Evolutionary conservation across 2,888 invertebrate species (phyloP).

Genomic region (Diogma glabrata): DNA sequence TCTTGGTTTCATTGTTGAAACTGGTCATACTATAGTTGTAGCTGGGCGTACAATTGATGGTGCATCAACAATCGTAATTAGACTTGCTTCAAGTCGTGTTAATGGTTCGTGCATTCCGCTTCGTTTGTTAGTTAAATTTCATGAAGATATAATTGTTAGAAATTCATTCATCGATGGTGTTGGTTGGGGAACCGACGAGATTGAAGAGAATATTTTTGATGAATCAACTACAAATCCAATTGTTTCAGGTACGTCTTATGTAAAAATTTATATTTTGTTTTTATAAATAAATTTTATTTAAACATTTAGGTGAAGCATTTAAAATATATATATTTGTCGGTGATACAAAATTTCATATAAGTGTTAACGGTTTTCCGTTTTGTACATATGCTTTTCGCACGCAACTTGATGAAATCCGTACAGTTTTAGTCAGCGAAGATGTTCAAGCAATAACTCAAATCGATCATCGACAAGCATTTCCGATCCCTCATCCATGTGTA

Average conservation of each 20-base stretch:
- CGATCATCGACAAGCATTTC: slow-evolving; percentile 34
- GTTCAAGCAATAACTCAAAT: slow-evolving; percentile 35
- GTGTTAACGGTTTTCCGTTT: slow-evolving; percentile 32
- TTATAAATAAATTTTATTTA: background rate
- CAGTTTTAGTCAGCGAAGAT: slow-evolving; percentile 31
- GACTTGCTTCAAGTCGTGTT: slow-evolving; percentile 27
- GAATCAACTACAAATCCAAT: slow-evolving; percentile 32
- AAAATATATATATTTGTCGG: slow-evolving; percentile 31
- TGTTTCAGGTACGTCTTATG: slow-evolving; percentile 33
- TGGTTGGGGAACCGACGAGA: slow-evolving; percentile 32
- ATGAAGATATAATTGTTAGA: slow-evolving; percentile 30
- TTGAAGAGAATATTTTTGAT: slow-evolving; percentile 24
- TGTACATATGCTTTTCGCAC: slow-evolving; percentile 32
- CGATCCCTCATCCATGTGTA: slow-evolving; percentile 34
- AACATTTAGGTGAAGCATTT: slow-evolving; percentile 27
- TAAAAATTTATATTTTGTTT: background rate
- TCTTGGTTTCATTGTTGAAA: slow-evolving; percentile 33
- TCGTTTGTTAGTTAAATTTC: slow-evolving; percentile 31
- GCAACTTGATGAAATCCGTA: slow-evolving; percentile 26
- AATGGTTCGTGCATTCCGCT: slow-evolving; percentile 32
- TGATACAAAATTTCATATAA: slow-evolving; percentile 33
- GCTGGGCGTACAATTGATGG: slow-evolving; percentile 35
- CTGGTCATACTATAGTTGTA: slow-evolving; percentile 34
- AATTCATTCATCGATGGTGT: slow-evolving; percentile 27
- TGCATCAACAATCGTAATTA: slow-evolving; percentile 31